Conservation (phyloP, 2,888 invertebrate genomes). For the Drosophila borealis region DNA sequence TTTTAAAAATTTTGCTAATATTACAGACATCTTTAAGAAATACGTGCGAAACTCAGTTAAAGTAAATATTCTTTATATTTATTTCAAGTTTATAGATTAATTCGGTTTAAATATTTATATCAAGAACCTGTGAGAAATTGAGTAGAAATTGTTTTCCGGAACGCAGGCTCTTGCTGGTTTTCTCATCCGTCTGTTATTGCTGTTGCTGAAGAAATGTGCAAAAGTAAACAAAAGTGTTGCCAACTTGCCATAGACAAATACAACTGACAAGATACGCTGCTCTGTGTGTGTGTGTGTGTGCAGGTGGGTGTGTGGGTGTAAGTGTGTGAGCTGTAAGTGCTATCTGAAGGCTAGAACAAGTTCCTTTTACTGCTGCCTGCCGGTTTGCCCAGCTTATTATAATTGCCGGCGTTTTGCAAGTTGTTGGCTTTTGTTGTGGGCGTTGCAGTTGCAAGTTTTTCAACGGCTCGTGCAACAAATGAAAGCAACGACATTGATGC, state of each 20-base stretch:
- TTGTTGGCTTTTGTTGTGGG: conserved; percentile 52
- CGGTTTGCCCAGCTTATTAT: conserved; percentile 66
- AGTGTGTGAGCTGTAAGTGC: conserved; percentile 41
- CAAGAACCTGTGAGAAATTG: neutral
- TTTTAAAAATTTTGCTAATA: too few species aligned
- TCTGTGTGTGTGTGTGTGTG: conserved; percentile 2
- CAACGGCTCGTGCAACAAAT: conserved; percentile 57
- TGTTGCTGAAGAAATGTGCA: conserved; percentile 66
- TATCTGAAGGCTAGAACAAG: conserved; percentile 61
- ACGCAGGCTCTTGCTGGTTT: conserved; percentile 8
- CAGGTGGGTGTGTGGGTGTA: conserved; percentile 5
- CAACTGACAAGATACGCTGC: conserved; percentile 45
- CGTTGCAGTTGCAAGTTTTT: conserved; percentile 49
- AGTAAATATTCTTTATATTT: too few species aligned
- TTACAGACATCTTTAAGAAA: too few species aligned
- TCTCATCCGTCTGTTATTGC: conserved; percentile 20
- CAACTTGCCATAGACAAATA: conserved; percentile 73
- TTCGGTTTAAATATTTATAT: too few species aligned
- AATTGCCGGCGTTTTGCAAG: conserved; percentile 69
- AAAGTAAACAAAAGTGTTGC: conserved; percentile 80
- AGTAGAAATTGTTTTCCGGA: conserved; percentile 24
- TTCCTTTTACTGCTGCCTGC: conserved; percentile 55
- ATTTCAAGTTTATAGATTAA: too few species aligned
- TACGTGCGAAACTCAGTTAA: too few species aligned
- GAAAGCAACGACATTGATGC: conserved; percentile 69